These are phyloP conservation scores for Drosophila austrosaltans DNA, from an alignment of 2,888 invertebrate species.

Conservation along the genomic window DNA sequence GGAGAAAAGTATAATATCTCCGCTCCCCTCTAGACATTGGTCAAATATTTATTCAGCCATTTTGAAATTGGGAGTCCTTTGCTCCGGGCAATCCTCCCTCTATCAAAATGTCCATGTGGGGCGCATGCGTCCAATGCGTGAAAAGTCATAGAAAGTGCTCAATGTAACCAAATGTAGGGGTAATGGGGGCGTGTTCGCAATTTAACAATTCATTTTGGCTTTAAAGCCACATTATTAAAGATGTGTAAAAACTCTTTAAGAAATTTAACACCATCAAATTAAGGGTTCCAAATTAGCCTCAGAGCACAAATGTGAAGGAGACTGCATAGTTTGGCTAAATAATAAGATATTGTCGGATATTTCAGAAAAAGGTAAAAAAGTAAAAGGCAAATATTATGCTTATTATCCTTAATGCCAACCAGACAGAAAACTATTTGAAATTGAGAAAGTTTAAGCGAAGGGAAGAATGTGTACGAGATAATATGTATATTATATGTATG, in stretches of 20 bases:
- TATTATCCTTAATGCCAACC: neutral
- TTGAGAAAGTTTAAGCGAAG: neutral
- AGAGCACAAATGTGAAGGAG: neutral
- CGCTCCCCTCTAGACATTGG: conserved; percentile 49
- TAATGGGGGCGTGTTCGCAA: conserved; percentile 10
- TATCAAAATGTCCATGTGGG: conserved; percentile 7
- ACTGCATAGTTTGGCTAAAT: neutral
- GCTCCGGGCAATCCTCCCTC: conserved; percentile 35
- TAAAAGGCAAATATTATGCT: neutral
- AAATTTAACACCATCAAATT: conserved; percentile 4
- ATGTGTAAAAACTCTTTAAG: conserved; percentile 3
- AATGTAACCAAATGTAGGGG: conserved; percentile 6
- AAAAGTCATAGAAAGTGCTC: neutral
- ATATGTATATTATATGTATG: too few species aligned
- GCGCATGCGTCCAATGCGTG: conserved; percentile 66
- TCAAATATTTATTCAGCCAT: conserved; percentile 83
- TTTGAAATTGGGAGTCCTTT: conserved; percentile 71
- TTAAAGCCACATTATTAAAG: conserved; percentile 8
- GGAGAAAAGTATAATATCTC: conserved; percentile 14
- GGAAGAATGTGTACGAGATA: neutral
- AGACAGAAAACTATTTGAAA: neutral
- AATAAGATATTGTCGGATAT: neutral
- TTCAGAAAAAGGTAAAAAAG: neutral
- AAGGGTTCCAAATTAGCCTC: neutral
- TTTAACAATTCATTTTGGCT: conserved; percentile 28